Evolutionary conservation across 2,113 vertebrate species (phyloP).

Genomic region (Channa argus): DNA sequence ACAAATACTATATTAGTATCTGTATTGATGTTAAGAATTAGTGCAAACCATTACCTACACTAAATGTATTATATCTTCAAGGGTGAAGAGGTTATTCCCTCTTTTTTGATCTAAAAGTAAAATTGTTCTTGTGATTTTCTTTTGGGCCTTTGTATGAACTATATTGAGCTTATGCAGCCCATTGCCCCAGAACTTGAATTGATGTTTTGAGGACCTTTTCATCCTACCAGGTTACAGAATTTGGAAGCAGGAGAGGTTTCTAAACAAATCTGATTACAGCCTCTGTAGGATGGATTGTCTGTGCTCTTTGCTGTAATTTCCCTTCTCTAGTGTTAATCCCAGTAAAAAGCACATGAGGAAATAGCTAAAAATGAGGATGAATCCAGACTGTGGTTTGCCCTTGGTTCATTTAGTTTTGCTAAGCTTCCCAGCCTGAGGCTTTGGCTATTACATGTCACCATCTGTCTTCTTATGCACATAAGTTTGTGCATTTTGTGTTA

Average conservation of each 20-base stretch:
- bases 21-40: too few species aligned
- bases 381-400: slow-evolving; percentile 44
- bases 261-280: slow-evolving; percentile 4
- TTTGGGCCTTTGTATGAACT: neutral
- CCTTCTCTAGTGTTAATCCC: slow-evolving; percentile 27
- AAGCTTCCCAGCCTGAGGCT: slow-evolving; percentile 54
- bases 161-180: neutral
- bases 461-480: slow-evolving; percentile 63
- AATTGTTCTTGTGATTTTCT: neutral
- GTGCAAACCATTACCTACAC: too few species aligned
- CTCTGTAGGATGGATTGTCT: neutral
- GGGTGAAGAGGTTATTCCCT: neutral
- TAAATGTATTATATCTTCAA: too few species aligned
- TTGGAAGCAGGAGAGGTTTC: neutral
- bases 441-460: slow-evolving; percentile 60
- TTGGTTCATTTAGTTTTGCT: slow-evolving; percentile 51
- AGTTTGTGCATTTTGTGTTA: slow-evolving; percentile 35
- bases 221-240: neutral
- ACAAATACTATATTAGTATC: too few species aligned
- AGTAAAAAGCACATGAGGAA: slow-evolving; percentile 24
- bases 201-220: neutral
- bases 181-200: neutral
- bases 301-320: slow-evolving; percentile 28
- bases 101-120: neutral
- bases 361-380: slow-evolving; percentile 15